phyloP scores from a whole-genome alignment of 1,140 invertebrate species.

The Araneus ventricosus region DNA sequence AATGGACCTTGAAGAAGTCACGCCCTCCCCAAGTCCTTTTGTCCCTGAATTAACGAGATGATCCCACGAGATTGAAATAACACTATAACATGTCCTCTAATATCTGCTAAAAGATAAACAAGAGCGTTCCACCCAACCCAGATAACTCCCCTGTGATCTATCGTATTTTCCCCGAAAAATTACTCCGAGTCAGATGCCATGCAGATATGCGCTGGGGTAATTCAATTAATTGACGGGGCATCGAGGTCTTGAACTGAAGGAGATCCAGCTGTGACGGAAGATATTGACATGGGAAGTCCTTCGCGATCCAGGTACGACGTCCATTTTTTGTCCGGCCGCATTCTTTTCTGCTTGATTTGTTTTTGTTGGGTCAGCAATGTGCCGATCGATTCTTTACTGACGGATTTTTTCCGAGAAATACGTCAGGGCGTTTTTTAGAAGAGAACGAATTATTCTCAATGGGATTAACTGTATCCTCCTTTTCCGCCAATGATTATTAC shows the following conservation, averaged over 20 bases:
- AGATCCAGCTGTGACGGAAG: conserved; percentile 42
- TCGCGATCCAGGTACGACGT: conserved; percentile 42
- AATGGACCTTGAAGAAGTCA: background rate
- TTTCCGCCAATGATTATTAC: background rate
- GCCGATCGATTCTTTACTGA: conserved; percentile 40
- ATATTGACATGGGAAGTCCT: conserved; percentile 51
- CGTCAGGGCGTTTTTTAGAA: background rate
- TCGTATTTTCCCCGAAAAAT: conserved; percentile 51
- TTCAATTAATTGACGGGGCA: conserved; percentile 55
- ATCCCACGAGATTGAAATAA: background rate
- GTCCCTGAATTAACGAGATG: background rate
- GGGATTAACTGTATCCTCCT: background rate
- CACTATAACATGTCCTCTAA: background rate
- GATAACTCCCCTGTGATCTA: conserved; percentile 12
- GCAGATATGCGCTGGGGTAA: conserved; percentile 43
- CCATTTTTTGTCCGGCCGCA: conserved; percentile 57
- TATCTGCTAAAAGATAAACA: conserved; percentile 37
- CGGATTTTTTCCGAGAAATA: background rate
- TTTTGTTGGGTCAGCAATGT: conserved; percentile 62
- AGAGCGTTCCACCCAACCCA: background rate
- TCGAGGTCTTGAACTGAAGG: background rate
- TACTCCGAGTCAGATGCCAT: conserved; percentile 50
- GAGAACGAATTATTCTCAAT: conserved; percentile 36
- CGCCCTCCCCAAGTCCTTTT: background rate
- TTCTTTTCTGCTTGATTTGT: conserved; percentile 62